Conservation (phyloP, 2,113 vertebrate species). For the Trematocara marginatum region DNA sequence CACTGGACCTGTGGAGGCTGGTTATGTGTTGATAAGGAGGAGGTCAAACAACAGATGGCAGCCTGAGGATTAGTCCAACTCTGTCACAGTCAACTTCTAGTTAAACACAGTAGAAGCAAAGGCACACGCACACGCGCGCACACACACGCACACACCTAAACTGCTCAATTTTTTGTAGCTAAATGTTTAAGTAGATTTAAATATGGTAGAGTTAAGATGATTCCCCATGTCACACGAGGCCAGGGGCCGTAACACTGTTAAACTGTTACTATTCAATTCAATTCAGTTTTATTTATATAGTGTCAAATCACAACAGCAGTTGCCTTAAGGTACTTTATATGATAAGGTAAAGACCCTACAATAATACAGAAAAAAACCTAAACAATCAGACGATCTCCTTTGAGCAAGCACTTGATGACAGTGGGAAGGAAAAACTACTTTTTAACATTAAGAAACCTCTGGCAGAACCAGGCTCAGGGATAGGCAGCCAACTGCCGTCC, state of each 20-base stretch:
- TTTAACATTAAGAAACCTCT: neutral
- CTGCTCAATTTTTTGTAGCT: neutral
- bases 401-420: neutral
- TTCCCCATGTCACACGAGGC: neutral
- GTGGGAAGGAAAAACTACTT: neutral
- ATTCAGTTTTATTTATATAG: neutral
- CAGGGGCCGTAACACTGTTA: neutral
- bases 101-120: conserved; percentile 7
- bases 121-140: accelerated
- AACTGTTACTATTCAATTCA: neutral
- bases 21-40: conserved; percentile 48
- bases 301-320: neutral
- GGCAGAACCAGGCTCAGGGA: neutral
- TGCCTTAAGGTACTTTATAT: neutral
- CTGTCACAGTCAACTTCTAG: conserved; percentile 40
- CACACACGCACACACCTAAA: neutral
- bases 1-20: conserved; percentile 7
- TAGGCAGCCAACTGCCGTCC: neutral
- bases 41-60: conserved; percentile 71
- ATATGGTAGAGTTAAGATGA: neutral
- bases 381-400: neutral
- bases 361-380: neutral
- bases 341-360: neutral
- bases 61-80: conserved; percentile 38
- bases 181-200: neutral